A percentile compares a stretch with the other conserved stretches of the same genome.
These are phyloP conservation scores for Polyommatus icarus DNA, from an alignment of 2,888 invertebrate genomes.

Conservation along the genomic window DNA sequence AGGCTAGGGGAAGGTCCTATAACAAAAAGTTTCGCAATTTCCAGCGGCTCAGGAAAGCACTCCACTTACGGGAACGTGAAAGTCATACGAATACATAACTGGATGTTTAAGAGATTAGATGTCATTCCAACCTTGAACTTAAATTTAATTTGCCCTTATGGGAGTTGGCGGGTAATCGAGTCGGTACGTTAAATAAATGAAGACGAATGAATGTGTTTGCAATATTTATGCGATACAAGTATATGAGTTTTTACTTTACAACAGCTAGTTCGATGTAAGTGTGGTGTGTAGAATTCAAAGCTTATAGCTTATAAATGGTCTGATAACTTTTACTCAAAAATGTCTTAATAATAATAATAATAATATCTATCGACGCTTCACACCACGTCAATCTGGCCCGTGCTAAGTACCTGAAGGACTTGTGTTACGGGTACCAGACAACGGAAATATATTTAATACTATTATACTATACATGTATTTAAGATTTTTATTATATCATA, in stretches of 20 bases:
- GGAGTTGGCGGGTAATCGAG: neutral
- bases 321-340: neutral
- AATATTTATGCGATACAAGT: neutral
- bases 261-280: neutral
- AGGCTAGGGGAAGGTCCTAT: conserved; percentile 12
- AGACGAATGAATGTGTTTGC: neutral
- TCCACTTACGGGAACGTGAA: conserved; percentile 14
- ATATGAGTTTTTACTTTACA: neutral
- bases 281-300: neutral
- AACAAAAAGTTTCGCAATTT: conserved; percentile 22
- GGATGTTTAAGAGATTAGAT: conserved; percentile 20
- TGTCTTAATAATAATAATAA: no score
- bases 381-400: no score
- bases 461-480: no score
- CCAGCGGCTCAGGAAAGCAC: conserved; percentile 15
- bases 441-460: no score
- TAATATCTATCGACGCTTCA: no score
- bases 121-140: conserved; percentile 24
- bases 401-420: no score
- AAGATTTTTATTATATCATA: no score
- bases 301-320: no score
- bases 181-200: conserved; percentile 1
- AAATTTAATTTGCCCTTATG: conserved; percentile 20
- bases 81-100: conserved; percentile 9
- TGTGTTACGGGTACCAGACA: no score